Base-by-base conservation (phyloP, 2,113 vertebrate genomes). In the Argyrosomus japonicus region DNA sequence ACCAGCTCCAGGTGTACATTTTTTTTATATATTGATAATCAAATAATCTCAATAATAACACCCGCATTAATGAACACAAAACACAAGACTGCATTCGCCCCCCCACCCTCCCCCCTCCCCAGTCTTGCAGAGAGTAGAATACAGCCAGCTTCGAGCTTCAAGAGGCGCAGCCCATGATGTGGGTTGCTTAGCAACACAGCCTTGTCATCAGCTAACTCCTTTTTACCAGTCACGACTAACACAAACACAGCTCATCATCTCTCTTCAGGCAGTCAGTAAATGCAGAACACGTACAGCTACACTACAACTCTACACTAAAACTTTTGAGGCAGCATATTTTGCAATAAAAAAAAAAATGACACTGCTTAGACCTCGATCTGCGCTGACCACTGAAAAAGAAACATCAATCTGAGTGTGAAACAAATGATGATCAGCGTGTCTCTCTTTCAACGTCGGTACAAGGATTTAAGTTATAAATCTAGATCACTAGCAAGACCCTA, bases 201-300 rank as follows among this genome's bases (percentile, higher is more conserved):
- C 95, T 96, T 95, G 94, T 95, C 96, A 95, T 95, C 95, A 95
- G 96, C 96, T 96, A 95, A 96, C 90, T 93, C 94, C 94, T 96
- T 97, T 93, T 96, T 95, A 96, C 94, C 93, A 96, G 96, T 97
- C 97, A 97, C 94, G 95, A 98, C 96, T 96, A 95, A 97, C 95
- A 95, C 94, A 96, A 95, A 95, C 88, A 94, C 94, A 93, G 93
- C 93, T 93, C 93, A 92, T 93, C 92, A 87, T 93, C 92, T 95
- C 95, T 95, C 89, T 89, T 91, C 90, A 91, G 89, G 91, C 91
- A 94, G 92, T 86, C 88, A 85, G 91, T 91, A 90, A 91, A 94
- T 83, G 89, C 92, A 89, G 80, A 93, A 93, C 90, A 91, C 87
- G 88, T 84, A 80, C 69, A 60, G 82, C 90, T 76, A 83, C 68